Evolutionary conservation across 2,888 invertebrate species (phyloP).

Genomic region (Tipula unca): DNA sequence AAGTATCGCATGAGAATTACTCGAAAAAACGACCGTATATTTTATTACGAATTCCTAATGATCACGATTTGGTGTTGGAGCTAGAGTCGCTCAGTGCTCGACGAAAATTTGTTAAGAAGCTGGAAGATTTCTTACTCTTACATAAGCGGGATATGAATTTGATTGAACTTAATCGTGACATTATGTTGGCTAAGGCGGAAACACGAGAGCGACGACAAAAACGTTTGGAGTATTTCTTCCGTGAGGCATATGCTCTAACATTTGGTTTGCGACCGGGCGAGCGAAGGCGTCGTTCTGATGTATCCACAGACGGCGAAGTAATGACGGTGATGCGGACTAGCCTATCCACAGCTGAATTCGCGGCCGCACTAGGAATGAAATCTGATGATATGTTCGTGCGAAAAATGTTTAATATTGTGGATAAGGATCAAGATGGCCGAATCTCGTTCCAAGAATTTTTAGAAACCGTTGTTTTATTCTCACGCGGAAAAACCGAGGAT

Average conservation of each 20-base stretch:
- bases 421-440: constrained; percentile 85
- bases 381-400: constrained; percentile 89
- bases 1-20: constrained; percentile 72
- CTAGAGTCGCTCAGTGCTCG: constrained; percentile 72
- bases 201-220: constrained; percentile 89
- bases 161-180: constrained; percentile 64
- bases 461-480: constrained; percentile 86
- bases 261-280: constrained; percentile 86
- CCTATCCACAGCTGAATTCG: constrained; percentile 84
- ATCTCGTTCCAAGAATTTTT: constrained; percentile 95
- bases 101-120: constrained; percentile 77
- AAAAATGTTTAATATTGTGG: constrained; percentile 96
- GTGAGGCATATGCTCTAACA: constrained; percentile 90
- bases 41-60: constrained; percentile 70
- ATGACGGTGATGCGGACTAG: constrained; percentile 92
- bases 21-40: constrained; percentile 73
- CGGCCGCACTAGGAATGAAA: constrained; percentile 92
- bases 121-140: constrained; percentile 74
- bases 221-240: constrained; percentile 88
- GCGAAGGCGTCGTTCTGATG: constrained; percentile 62
- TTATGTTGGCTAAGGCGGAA: constrained; percentile 84
- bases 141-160: constrained; percentile 75
- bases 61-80: constrained; percentile 89
- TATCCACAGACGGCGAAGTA: constrained; percentile 68
- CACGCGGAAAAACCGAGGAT: constrained; percentile 86